These are phyloP conservation scores for Drosophila novamexicana DNA, from an alignment of 1,140 invertebrate species.

Conservation along the genomic window DNA sequence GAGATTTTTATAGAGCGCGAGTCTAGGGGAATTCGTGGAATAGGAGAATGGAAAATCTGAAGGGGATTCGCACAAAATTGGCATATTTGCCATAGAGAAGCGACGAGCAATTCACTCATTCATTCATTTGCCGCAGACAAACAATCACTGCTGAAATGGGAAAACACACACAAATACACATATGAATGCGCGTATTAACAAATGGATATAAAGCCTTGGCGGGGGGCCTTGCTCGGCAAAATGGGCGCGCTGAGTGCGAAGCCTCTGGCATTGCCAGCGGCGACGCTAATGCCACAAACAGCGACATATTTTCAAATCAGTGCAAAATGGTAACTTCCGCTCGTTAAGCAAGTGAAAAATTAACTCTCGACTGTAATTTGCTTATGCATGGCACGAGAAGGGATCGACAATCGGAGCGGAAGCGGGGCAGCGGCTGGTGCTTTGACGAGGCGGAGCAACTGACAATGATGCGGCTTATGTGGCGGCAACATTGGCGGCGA, in stretches of 20 bases:
- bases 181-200: constrained; percentile 79
- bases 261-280: constrained; percentile 44
- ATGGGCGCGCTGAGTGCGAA: constrained; percentile 16
- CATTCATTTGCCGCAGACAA: constrained; percentile 80
- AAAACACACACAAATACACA: constrained; percentile 61
- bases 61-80: constrained; percentile 61
- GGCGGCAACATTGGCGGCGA: constrained; percentile 54
- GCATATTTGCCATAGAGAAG: constrained; percentile 72
- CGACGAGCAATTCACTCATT: constrained; percentile 77
- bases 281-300: constrained; percentile 78
- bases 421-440: constrained; percentile 26
- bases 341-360: constrained; percentile 84
- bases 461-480: constrained; percentile 82
- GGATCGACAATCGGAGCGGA: constrained; percentile 16
- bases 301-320: constrained; percentile 83
- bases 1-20: constrained; percentile 29
- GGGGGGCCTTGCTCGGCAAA: constrained; percentile 24
- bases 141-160: constrained; percentile 68
- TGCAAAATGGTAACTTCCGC: constrained; percentile 83
- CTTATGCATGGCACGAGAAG: constrained; percentile 63
- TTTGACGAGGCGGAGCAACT: constrained; percentile 58
- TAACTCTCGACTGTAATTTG: constrained; percentile 81
- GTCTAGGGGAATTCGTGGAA: constrained; percentile 1
- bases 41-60: constrained; percentile 3
- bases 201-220: constrained; percentile 48